Evolutionary conservation across 2,888 invertebrate species (phyloP).

Genomic region (Hypomecis atomaria): DNA sequence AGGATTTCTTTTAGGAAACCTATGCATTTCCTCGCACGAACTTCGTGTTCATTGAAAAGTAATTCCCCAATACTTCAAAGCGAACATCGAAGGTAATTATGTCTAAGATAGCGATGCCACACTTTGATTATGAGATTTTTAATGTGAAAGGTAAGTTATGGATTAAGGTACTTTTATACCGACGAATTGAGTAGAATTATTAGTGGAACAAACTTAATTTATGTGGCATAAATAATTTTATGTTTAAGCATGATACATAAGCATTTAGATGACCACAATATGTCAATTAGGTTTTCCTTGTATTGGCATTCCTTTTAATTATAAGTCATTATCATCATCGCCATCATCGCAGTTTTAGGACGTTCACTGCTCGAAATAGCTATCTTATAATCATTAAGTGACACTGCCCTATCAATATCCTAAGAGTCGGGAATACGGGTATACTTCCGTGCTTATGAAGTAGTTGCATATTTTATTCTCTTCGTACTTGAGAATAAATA

Average conservation of each 20-base stretch:
- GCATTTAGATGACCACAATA: slow-evolving; percentile 14
- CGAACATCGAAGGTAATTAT: slow-evolving; percentile 64
- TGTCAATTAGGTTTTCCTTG: slow-evolving; percentile 6
- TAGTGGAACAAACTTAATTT: slow-evolving; percentile 20
- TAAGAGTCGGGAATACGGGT: too few relatives aligned
- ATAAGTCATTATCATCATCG: neutral
- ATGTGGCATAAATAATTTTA: slow-evolving; percentile 12
- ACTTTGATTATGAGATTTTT: slow-evolving; percentile 31
- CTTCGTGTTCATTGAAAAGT: slow-evolving; percentile 61
- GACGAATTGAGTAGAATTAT: slow-evolving; percentile 24
- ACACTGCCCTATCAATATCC: too few relatives aligned
- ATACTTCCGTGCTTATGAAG: too few relatives aligned
- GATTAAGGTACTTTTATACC: slow-evolving; percentile 35
- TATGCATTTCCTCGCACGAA: slow-evolving; percentile 67
- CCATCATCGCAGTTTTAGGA: too few relatives aligned
- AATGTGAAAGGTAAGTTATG: slow-evolving; percentile 33
- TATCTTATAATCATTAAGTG: too few relatives aligned
- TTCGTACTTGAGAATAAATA: too few relatives aligned
- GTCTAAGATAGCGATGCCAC: slow-evolving; percentile 50
- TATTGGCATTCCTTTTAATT: neutral
- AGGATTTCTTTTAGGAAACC: slow-evolving; percentile 80
- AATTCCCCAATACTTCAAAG: slow-evolving; percentile 50
- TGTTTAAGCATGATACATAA: slow-evolving; percentile 32
- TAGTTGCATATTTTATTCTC: too few relatives aligned
- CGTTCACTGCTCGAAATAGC: too few relatives aligned